phyloP scores from a whole-genome alignment of 2,797 vertebrate species.

The Chelonia mydas region DNA sequence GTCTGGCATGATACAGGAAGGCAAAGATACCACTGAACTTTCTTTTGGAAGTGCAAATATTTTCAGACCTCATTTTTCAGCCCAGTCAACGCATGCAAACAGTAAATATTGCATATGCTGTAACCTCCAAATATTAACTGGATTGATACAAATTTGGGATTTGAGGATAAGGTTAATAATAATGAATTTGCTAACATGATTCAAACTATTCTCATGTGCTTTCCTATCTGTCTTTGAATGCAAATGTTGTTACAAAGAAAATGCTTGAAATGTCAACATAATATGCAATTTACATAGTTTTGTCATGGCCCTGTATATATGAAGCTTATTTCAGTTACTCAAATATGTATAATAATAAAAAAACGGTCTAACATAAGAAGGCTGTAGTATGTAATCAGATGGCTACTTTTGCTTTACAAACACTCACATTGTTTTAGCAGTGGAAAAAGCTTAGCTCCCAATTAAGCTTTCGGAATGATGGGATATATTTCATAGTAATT shows the following conservation, averaged over 20 bases:
- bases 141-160: background rate
- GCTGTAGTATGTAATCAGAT: slow-evolving; percentile 45
- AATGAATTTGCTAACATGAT: slow-evolving; percentile 27
- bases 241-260: slow-evolving; percentile 63
- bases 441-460: slow-evolving; percentile 33
- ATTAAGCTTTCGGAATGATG: slow-evolving; percentile 38
- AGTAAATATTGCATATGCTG: background rate
- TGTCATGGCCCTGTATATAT: slow-evolving; percentile 39
- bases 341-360: slow-evolving; percentile 55
- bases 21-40: background rate
- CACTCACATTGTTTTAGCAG: background rate
- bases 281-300: slow-evolving; percentile 52
- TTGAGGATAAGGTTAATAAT: slow-evolving; percentile 50
- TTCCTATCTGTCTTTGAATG: slow-evolving; percentile 56
- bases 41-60: slow-evolving; percentile 23
- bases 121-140: background rate
- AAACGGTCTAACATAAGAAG: slow-evolving; percentile 50
- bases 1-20: background rate
- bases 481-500: slow-evolving; percentile 55
- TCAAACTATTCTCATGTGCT: background rate
- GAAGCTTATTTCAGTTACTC: slow-evolving; percentile 62
- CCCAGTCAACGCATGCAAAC: background rate
- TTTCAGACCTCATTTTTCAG: background rate
- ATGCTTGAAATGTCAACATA: slow-evolving; percentile 59
- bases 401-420: slow-evolving; percentile 49